A percentile compares a stretch with the other conserved stretches of the same genome.
Conservation (phyloP, 2,797 vertebrate genomes). For the Dicrostonyx torquatus region DNA sequence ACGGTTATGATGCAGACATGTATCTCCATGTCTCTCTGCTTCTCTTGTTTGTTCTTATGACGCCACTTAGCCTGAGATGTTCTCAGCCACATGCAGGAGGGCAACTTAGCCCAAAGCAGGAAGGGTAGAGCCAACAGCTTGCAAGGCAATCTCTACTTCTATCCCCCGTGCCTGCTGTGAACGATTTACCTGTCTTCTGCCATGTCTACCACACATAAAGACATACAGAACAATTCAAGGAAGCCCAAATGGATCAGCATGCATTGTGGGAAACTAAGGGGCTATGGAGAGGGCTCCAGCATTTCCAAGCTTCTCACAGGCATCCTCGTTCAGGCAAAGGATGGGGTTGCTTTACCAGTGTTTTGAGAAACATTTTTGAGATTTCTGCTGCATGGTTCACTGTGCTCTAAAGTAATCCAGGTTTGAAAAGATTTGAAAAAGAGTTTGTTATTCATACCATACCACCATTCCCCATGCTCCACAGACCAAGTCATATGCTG, state of each 20-base stretch:
- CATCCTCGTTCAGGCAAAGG: not conserved
- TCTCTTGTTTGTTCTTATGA: not conserved
- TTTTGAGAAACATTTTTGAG: not conserved
- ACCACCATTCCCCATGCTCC: not conserved
- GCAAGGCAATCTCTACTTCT: slow-evolving; percentile 86
- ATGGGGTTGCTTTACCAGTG: not conserved
- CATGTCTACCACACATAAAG: not conserved
- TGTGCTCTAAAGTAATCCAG: not conserved
- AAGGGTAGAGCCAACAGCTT: slow-evolving; percentile 89
- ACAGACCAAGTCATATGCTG: not conserved
- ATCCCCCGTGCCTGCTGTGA: not conserved
- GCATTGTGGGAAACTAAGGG: not conserved
- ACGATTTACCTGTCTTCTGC: not conserved
- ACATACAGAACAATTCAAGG: not conserved
- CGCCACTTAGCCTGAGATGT: slow-evolving; percentile 88
- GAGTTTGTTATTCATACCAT: not conserved
- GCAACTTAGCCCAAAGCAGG: slow-evolving; percentile 89
- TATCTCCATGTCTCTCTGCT: not conserved
- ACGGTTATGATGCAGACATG: not conserved
- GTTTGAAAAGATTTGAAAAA: slow-evolving; percentile 30
- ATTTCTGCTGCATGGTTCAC: not conserved
- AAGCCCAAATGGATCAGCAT: not conserved
- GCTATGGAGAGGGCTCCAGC: not conserved
- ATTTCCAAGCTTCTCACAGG: not conserved
- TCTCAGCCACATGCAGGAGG: slow-evolving; percentile 92